Conservation (phyloP, 2,888 invertebrate genomes). For the Biston betularia region DNA sequence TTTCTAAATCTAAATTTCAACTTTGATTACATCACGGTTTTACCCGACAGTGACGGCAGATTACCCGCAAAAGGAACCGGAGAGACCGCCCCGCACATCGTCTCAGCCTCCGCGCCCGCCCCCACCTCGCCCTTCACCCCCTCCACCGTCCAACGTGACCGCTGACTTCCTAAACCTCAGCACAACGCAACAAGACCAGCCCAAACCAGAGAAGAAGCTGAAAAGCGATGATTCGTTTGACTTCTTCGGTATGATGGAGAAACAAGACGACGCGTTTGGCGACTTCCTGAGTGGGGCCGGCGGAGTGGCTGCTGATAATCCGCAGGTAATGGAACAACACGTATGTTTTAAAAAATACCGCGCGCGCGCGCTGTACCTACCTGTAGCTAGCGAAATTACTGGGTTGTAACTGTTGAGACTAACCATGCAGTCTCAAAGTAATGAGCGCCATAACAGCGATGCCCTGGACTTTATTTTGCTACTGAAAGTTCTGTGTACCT, state of each 20-base stretch:
- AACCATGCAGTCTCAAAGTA: too few relatives aligned
- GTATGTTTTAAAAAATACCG: too few relatives aligned
- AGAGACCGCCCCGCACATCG: slow-evolving; percentile 58
- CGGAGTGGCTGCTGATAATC: slow-evolving; percentile 54
- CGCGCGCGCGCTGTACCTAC: too few relatives aligned
- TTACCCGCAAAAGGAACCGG: slow-evolving; percentile 59
- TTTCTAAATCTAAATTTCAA: neutral
- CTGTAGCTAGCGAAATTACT: too few relatives aligned
- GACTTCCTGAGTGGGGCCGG: slow-evolving; percentile 75
- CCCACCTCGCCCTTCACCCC: slow-evolving; percentile 52
- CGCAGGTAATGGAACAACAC: slow-evolving; percentile 47
- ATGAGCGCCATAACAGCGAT: too few relatives aligned
- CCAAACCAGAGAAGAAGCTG: slow-evolving; percentile 58
- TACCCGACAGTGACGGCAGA: slow-evolving; percentile 69
- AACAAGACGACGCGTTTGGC: slow-evolving; percentile 79
- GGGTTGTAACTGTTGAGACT: too few relatives aligned
- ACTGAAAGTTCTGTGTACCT: too few relatives aligned
- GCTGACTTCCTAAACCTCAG: slow-evolving; percentile 73
- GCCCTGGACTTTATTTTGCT: too few relatives aligned
- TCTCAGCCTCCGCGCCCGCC: slow-evolving; percentile 51
- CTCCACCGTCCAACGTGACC: slow-evolving; percentile 52
- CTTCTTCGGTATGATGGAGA: slow-evolving; percentile 86
- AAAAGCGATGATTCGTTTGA: slow-evolving; percentile 86
- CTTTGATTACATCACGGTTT: neutral
- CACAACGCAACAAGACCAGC: slow-evolving; percentile 43